Evolutionary conservation across 2,113 vertebrate genomes (phyloP), one percentile per base, ranked within the genome.

Genomic region (Bagarius yarrelli): DNA sequence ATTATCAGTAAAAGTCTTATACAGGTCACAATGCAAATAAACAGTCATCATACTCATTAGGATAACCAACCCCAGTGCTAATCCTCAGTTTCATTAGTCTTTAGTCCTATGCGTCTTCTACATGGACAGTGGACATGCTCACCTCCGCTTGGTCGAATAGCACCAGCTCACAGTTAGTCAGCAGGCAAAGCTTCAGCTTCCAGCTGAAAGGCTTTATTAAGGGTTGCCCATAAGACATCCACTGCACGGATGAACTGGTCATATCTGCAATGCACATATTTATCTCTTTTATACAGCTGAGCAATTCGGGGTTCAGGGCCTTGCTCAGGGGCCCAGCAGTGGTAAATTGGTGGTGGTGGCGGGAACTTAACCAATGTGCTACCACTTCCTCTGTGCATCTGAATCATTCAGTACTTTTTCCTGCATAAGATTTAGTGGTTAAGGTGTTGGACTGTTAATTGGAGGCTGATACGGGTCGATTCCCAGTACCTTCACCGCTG

Each of bases 101-200:
- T 30, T 52, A 3, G 0, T 67, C 64, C 19, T 44, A 12, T 0
- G 6, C 18, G 50, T 21, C 18, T 30, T 13, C 18, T 73, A 73
- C 18, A 52, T 1, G 9, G 44, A 47, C 32, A 27, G 32, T 23
- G 18, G 16, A 73, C 15, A 27, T 4, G 47, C 72, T 16, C 63
- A 92, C 90, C 87, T 92, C 87, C 73, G 86, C 81, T 84, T 90
- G 85, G 57, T 91, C 87, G 52, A 93, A 85, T 80, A 92, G 84
- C 59, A 93, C 77, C 5, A 91, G 53, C 70, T 89, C 87, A 32
- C 86, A 83, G 0, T 89, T 87, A 0, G 90, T 90, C 57, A 91
- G 86, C 76, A 92, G 87, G 83, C 91, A 91, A 84, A 93, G 90
- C 85, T 89, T 91, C 34, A 83, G 74, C 63, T 79, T 89, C 91